Base-by-base conservation (phyloP, 2,888 invertebrate species). In the Eupithecia vulgata region DNA sequence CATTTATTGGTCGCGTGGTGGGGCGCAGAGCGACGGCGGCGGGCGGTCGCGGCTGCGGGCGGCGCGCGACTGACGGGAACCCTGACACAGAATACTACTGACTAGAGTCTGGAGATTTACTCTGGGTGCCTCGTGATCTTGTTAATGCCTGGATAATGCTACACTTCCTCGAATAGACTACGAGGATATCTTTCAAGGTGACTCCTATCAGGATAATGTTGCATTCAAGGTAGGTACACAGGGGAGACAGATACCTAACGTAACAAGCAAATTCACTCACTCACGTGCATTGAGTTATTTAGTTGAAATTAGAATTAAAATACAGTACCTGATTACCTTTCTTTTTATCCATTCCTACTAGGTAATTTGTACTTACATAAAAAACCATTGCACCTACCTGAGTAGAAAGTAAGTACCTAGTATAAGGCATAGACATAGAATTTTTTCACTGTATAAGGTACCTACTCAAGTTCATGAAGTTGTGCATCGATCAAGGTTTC, bases 1-100 rank as follows among this genome's bases (percentile, higher is more conserved):
- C 93, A 93, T 94, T 89, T 87, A 89, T 85, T 40, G 12, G 65
- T 40, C 92, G 92, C 91, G 91, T 91, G 91, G 84, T 87, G 82
- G 78, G 74, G 84, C 89, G 90, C 86, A 84, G 75, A 69, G 77
- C 75, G 77, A 72, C 68, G 25, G 48, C 71, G 78, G 80, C 79
- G 87, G 85, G 84, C 85, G 85, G 83, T 81, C 89, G 87, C 90
- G 88, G 85, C 84, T 82, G 86, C 88, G 87, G 87, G 79, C 87
- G 88, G 89, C 91, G 90, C 90, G 87, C 90, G 91, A 92, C 90
- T 90, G 88, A 88, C 88, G 89, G 65, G 13, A n/a, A 21, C 40
- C 65, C 21, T 6, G 12, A 21, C 65, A 65, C 83, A 65, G 65
- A 81, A 71, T 65, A 65, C 40, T 15, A 21, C 5, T 10, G 21